Base-by-base conservation (phyloP, 2,797 vertebrate species). In the Hozukius guyotensis region DNA sequence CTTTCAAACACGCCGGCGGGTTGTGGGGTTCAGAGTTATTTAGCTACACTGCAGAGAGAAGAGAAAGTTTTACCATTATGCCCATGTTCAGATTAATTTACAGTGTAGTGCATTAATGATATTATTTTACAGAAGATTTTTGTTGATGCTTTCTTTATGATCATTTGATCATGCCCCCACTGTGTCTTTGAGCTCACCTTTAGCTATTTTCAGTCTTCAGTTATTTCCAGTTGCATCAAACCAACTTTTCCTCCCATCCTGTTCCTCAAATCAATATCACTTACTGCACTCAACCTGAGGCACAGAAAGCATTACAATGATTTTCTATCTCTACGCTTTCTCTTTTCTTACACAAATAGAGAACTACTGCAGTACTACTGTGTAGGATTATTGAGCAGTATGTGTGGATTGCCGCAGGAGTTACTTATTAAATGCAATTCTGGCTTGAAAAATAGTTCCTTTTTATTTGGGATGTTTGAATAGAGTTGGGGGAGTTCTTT, bases 231-330 rank as follows among this genome's bases (percentile, higher is more conserved):
- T 75, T 60, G 62, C 75, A 73, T 82, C 73, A 77, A 82, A 77
- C 75, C 69, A 81, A 88, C 75, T 75, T 78, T 78, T 87, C 56
- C 72, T 87, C 34, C 42, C 72, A 56, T 77, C 63, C 69, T 73
- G 75, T 70, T 77, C 57, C 77, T 75, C 72, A 61, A 83, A 90
- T 89, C 90, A 84, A 87, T 89, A 88, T 84, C 80, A 88, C 80
- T 88, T 75, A 80, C 75, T 78, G 63, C 70, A 67, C 62, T 72
- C 34, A 57, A 82, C 75, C 72, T 49, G 75, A 74, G 66, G 62
- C 81, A 60, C 75, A 82, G 34, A 65, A 75, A 72, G 72, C 84
- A 74, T 76, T 74, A 25, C 80, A 64, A 18, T 62, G 79, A 77
- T 53, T 78, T 84, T 81, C 67, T 78, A 24, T 76, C 38, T 71